Evolutionary conservation across 2,113 vertebrate species (phyloP), one percentile per base, ranked within the genome.

Genomic region (Chamaea fasciata): DNA sequence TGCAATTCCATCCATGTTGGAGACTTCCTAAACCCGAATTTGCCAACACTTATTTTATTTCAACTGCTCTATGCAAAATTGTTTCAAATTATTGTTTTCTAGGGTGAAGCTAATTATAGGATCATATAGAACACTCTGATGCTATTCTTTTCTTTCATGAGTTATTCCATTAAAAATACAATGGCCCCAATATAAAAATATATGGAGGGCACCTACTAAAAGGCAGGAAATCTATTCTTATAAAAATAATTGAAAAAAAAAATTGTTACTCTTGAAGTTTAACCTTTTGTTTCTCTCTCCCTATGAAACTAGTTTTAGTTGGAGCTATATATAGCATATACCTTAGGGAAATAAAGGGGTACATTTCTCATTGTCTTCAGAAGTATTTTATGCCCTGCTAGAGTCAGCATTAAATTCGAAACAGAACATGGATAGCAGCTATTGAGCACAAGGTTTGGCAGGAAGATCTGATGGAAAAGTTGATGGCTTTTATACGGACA

Each of bases 341-440:
- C 92, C 85, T 92, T 91, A 85, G 94, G 97, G 97, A 98, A 98
- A 98, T 97, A 94, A 97, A 95, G 60, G 21, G 18, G 55, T 76
- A 28, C 49, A 94, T 97, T 97, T 97, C 96, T 97, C 95, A 94
- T 96, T 94, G 87, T 97, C 93, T 97, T 97, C 86, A 94, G 93
- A 95, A 96, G 64, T 96, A 74, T 98, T 98, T 98, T 95, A 90
- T 97, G 86, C 88, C 96, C 91, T 90, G 85, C 62, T 76, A 86
- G 73, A 97, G 74, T 95, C 90, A 94, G 87, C 53, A 85, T 90
- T 97, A 97, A 91, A 94, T 97, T 89, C 95, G 78, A 96, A 97
- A 85, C 39, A 94, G 95, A 90, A 91, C 26, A n/a, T 41, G 85
- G 83, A 89, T 75, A 84, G 53, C 46, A 97, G 69, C 80, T 82